A percentile compares a stretch with the other conserved stretches of the same genome.
These are phyloP conservation scores for Ardeotis arabs DNA, from an alignment of 2,113 vertebrate genomes.

Conservation along the genomic window DNA sequence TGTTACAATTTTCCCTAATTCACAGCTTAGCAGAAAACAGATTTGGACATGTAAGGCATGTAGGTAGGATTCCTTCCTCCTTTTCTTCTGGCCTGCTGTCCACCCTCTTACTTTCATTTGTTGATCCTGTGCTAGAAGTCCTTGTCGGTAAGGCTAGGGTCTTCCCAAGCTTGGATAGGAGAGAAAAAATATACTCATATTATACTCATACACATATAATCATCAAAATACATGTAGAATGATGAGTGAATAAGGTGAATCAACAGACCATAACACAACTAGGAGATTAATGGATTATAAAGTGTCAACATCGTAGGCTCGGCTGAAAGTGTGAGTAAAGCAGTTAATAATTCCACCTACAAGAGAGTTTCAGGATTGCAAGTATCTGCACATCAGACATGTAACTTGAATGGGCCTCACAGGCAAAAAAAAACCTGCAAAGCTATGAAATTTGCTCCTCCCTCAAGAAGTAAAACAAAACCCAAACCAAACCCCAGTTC, in stretches of 20 bases:
- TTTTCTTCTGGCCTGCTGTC: not conserved
- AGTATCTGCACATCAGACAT: not conserved
- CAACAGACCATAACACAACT: not conserved
- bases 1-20: not conserved
- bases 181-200: not conserved
- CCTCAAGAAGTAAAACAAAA: not conserved
- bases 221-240: not conserved
- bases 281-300: not conserved
- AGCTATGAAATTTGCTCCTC: not conserved
- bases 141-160: not conserved
- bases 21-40: not conserved
- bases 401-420: not conserved
- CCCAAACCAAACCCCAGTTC: not conserved
- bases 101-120: not conserved
- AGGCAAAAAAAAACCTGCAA: not conserved
- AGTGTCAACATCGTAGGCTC: not conserved
- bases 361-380: constrained; percentile 22
- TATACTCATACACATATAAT: no score
- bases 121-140: not conserved
- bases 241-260: not conserved
- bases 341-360: not conserved
- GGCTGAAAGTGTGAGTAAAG: not conserved
- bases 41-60: not conserved
- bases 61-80: not conserved
- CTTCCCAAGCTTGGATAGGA: not conserved